Percentiles rank a stretch among this genome's conserved stretches.
Conservation (phyloP, 2,888 invertebrate genomes). For the Elmis aenea region DNA sequence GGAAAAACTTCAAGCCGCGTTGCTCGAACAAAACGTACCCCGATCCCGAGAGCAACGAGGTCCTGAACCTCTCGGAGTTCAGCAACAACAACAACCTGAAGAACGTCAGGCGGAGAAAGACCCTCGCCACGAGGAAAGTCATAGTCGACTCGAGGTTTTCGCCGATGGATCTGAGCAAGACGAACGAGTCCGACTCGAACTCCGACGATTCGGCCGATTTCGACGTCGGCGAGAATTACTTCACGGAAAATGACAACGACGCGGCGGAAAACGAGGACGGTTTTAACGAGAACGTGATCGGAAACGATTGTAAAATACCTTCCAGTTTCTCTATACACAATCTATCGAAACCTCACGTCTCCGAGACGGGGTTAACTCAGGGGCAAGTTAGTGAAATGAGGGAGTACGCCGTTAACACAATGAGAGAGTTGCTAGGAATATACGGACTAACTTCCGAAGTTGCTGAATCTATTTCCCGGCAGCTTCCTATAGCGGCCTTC, state of each 20-base stretch:
- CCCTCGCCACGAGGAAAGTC: constrained; percentile 34
- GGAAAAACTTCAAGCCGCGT: constrained; percentile 74
- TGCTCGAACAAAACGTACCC: constrained; percentile 58
- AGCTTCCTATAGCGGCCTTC: constrained; percentile 65
- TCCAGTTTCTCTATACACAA: constrained; percentile 44
- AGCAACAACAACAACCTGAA: constrained; percentile 40
- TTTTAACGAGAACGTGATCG: constrained; percentile 20
- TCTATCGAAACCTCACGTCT: constrained; percentile 43
- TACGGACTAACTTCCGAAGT: constrained; percentile 71
- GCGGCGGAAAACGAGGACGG: constrained; percentile 18
- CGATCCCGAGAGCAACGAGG: constrained; percentile 42
- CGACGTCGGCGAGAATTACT: constrained; percentile 47
- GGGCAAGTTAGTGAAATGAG: constrained; percentile 55
- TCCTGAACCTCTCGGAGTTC: constrained; percentile 29
- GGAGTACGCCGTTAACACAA: constrained; percentile 74
- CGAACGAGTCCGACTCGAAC: constrained; percentile 38
- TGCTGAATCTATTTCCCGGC: constrained; percentile 63
- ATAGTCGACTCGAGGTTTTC: constrained; percentile 34
- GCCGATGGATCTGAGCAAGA: constrained; percentile 42
- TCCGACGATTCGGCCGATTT: constrained; percentile 31
- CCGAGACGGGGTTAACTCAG: constrained; percentile 32
- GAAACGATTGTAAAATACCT: constrained; percentile 36
- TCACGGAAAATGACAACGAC: constrained; percentile 32
- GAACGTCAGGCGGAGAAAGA: constrained; percentile 37
- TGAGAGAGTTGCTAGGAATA: constrained; percentile 72